phyloP scores from a whole-genome alignment of 2,113 vertebrate genomes.

The Camelus bactrianus region DNA sequence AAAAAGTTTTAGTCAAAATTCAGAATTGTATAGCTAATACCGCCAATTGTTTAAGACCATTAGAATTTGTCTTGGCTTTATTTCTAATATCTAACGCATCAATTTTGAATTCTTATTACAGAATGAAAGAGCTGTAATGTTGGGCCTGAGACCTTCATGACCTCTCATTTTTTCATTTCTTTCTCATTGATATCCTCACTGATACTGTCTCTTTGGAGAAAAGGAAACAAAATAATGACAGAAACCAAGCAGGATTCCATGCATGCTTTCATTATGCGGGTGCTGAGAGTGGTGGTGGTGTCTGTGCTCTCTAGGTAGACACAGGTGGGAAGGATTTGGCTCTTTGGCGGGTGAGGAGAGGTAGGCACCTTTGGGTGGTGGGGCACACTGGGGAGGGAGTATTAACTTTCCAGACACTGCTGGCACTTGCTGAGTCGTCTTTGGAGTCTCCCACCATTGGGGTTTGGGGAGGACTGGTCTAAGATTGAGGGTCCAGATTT shows the following conservation, averaged over 20 bases:
- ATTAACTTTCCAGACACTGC: neutral
- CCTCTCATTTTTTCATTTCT: conserved; percentile 11
- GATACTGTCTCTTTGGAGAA: neutral
- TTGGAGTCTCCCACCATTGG: neutral
- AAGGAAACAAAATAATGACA: neutral
- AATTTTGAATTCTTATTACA: neutral
- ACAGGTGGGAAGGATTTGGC: neutral
- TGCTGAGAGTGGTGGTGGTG: neutral
- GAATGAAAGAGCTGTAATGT: neutral
- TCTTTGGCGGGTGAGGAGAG: neutral
- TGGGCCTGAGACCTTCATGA: neutral
- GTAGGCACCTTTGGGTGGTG: neutral
- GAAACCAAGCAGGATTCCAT: neutral
- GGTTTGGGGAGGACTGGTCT: neutral
- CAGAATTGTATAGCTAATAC: neutral
- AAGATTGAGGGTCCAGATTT: neutral
- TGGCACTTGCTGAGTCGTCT: neutral
- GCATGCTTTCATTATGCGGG: neutral
- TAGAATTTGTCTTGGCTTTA: conserved; percentile 21
- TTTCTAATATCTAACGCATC: neutral
- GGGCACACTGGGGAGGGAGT: neutral
- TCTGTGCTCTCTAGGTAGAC: neutral
- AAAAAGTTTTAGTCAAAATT: neutral
- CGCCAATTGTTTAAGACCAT: neutral
- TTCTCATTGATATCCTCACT: neutral